Evolutionary conservation across 1,140 invertebrate species (phyloP), one percentile per base, ranked within the genome.

Genomic region (Papilio machaon): DNA sequence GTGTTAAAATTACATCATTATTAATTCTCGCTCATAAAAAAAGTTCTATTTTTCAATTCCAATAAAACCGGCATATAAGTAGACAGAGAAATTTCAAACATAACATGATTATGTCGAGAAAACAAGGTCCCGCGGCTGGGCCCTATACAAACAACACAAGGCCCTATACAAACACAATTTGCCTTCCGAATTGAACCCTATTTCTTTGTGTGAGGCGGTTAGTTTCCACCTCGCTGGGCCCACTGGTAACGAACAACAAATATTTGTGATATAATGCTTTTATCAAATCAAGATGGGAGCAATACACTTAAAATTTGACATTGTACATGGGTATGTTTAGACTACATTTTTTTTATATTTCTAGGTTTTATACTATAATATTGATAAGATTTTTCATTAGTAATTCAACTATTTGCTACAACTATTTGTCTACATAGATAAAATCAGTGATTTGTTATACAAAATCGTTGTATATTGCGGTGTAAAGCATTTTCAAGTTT

Each of bases 241-340:
- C n/a, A 76, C 73, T 77, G 49, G 81, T 87, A 90, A 90, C 88
- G 86, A 89, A 80, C 67, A 81, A 81, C 85, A 89, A 89, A 90
- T 88, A 85, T 90, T 90, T 87, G 85, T n/a, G 47, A 82, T 67
- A 85, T 81, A 83, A 83, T 80, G 86, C 19, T 67, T 49, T 86
- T 84, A 86, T 86, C 85, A 84, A 85, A 85, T 86, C 84, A 87
- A 84, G 75, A 83, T 77, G 82, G 83, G 84, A 54, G 85, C 80
- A 82, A 83, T 81, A 84, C 60, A 73, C 19, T 64, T 64, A 64
- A 64, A 64, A 13, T 64, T 64, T 64, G 60, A 64, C 60, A 30
- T 23, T 15, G 23, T 35, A 70, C 54, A n/a, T n/a, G 9, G 30
- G 64, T 35, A 11, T 38, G 64, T 70, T 70, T 10, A 35, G 1